phyloP scores from a whole-genome alignment of 2,888 invertebrate genomes.

The Tetranychus piercei region DNA sequence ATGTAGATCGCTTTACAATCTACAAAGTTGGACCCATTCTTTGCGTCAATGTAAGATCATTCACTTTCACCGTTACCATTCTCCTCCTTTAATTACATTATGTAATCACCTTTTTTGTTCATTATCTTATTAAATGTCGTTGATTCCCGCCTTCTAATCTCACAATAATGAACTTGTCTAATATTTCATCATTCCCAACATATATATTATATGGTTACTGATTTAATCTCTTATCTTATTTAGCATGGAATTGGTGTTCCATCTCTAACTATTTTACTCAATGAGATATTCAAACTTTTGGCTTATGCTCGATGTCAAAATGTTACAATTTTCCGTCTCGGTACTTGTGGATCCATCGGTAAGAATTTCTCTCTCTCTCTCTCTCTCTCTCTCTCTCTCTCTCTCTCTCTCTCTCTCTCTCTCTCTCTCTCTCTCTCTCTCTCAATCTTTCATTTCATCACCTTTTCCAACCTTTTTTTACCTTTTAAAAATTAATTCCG shows the following conservation, averaged over 20 bases:
- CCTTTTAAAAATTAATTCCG: too few species aligned
- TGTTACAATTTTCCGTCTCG: constrained; percentile 46
- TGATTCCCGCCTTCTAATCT: neutral
- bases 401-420: too few species aligned
- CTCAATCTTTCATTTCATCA: neutral
- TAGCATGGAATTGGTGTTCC: constrained; percentile 92
- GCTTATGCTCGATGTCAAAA: constrained; percentile 70
- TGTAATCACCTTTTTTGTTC: neutral
- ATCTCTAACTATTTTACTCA: constrained; percentile 79
- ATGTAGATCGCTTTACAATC: constrained; percentile 81
- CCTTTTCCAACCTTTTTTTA: too few species aligned
- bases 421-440: too few species aligned
- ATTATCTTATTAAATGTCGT: neutral
- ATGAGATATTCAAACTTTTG: constrained; percentile 90
- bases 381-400: too few species aligned
- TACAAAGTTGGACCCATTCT: constrained; percentile 81
- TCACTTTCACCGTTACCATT: neutral
- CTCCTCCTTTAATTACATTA: neutral
- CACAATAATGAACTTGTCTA: neutral
- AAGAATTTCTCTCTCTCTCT: constrained; percentile 24
- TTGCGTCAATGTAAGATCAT: constrained; percentile 45
- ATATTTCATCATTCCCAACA: neutral
- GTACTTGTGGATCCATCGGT: constrained; percentile 83
- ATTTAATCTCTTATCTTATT: neutral
- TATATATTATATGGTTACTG: too few species aligned